A percentile compares a stretch with the other conserved stretches of the same genome.
phyloP scores from a whole-genome alignment of 2,113 vertebrate species.

The Canis aureus region DNA sequence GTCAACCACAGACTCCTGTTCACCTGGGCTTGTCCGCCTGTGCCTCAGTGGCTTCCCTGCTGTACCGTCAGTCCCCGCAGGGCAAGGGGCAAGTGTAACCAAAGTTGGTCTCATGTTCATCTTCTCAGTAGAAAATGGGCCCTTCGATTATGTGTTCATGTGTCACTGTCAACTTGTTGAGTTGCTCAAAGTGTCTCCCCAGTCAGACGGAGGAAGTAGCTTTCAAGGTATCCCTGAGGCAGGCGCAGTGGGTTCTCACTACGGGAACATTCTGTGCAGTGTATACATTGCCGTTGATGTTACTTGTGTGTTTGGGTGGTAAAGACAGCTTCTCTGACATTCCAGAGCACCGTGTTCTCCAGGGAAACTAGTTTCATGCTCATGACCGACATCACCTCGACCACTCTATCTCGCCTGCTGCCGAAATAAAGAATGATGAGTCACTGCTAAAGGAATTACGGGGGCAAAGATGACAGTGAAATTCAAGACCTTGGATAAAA shows the following conservation, averaged over 20 bases:
- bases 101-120: slow-evolving; percentile 91
- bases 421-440: slow-evolving; percentile 60
- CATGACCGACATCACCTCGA: slow-evolving; percentile 92
- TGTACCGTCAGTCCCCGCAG: slow-evolving; percentile 84
- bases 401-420: slow-evolving; percentile 93
- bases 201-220: slow-evolving; percentile 90
- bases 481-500: not conserved
- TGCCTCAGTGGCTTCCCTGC: slow-evolving; percentile 86
- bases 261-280: slow-evolving; percentile 97
- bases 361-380: slow-evolving; percentile 93
- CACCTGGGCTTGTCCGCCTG: slow-evolving; percentile 88
- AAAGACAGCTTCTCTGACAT: slow-evolving; percentile 89
- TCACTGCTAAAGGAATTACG: not conserved
- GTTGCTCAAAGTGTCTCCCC: slow-evolving; percentile 95
- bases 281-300: slow-evolving; percentile 94
- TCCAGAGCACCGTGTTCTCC: slow-evolving; percentile 95
- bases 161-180: slow-evolving; percentile 95
- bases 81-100: slow-evolving; percentile 90
- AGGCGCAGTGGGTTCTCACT: slow-evolving; percentile 92
- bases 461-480: not conserved
- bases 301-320: slow-evolving; percentile 88
- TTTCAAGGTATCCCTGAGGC: slow-evolving; percentile 92
- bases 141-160: slow-evolving; percentile 90
- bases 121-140: slow-evolving; percentile 87
- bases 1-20: slow-evolving; percentile 90